These are phyloP conservation scores for Elgaria multicarinata DNA, from an alignment of 2,113 vertebrate species.

Conservation along the genomic window DNA sequence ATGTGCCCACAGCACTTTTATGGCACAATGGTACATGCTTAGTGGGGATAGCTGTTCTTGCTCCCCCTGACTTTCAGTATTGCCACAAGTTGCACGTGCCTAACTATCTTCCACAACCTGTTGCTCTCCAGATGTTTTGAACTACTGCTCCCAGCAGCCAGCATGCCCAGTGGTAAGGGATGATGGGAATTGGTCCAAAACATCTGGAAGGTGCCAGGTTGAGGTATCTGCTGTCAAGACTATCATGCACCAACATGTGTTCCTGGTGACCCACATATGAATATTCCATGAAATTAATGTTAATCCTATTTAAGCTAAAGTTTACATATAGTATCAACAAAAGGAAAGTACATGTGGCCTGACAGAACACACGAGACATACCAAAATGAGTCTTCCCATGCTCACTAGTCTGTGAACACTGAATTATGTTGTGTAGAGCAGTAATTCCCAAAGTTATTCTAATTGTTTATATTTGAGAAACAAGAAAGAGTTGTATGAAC, in stretches of 20 bases:
- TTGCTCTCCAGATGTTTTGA: no score
- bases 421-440: background rate
- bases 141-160: no score
- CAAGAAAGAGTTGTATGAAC: background rate
- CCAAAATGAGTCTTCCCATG: background rate
- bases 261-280: background rate
- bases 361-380: background rate
- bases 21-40: background rate
- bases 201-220: no score
- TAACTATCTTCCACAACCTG: background rate
- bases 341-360: slow-evolving; percentile 5
- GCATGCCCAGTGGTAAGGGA: no score
- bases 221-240: background rate
- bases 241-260: background rate
- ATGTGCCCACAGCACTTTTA: background rate
- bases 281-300: background rate
- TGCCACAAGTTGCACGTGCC: background rate
- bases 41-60: background rate
- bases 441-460: background rate
- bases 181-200: no score
- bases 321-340: slow-evolving; percentile 20
- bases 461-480: background rate
- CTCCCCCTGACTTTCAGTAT: no score
- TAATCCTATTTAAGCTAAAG: slow-evolving; percentile 8
- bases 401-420: background rate